Evolutionary conservation across 2,113 vertebrate species (phyloP).

Genomic region (Mola mola): DNA sequence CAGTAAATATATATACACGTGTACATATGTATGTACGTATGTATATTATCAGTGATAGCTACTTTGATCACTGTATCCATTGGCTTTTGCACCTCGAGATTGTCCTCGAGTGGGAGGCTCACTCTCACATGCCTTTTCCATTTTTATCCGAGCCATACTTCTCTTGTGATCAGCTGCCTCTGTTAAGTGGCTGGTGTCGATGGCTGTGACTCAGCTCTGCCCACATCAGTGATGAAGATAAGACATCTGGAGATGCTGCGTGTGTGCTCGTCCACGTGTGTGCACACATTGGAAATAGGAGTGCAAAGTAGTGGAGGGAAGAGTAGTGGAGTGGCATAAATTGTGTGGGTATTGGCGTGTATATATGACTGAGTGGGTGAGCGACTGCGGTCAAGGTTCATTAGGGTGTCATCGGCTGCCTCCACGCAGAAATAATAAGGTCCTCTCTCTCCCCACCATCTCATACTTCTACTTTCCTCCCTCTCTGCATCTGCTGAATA

Average conservation of each 20-base stretch:
- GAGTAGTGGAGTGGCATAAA: slow-evolving; percentile 52
- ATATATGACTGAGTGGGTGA: slow-evolving; percentile 65
- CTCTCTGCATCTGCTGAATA: slow-evolving; percentile 43
- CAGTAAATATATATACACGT: background rate
- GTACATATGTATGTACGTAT: background rate
- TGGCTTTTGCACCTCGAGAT: background rate
- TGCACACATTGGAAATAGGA: slow-evolving; percentile 9
- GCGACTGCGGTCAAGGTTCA: slow-evolving; percentile 77
- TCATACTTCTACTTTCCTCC: slow-evolving; percentile 6
- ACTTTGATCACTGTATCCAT: slow-evolving; percentile 5
- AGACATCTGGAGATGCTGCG: slow-evolving; percentile 66
- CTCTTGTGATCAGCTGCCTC: slow-evolving; percentile 68
- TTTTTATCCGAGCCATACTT: slow-evolving; percentile 63
- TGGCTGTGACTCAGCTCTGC: slow-evolving; percentile 70
- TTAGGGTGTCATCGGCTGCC: slow-evolving; percentile 82
- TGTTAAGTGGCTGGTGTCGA: slow-evolving; percentile 76
- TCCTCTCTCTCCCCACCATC: slow-evolving; percentile 36
- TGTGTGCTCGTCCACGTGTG: slow-evolving; percentile 17
- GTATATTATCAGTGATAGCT: background rate
- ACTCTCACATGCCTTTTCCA: slow-evolving; percentile 54
- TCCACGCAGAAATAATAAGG: slow-evolving; percentile 80
- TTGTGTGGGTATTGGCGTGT: slow-evolving; percentile 60
- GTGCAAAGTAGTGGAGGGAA: slow-evolving; percentile 27
- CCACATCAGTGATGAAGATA: slow-evolving; percentile 69
- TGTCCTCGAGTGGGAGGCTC: slow-evolving; percentile 25